Conservation (phyloP, 2,113 vertebrate species). For the Prolemur simus region DNA sequence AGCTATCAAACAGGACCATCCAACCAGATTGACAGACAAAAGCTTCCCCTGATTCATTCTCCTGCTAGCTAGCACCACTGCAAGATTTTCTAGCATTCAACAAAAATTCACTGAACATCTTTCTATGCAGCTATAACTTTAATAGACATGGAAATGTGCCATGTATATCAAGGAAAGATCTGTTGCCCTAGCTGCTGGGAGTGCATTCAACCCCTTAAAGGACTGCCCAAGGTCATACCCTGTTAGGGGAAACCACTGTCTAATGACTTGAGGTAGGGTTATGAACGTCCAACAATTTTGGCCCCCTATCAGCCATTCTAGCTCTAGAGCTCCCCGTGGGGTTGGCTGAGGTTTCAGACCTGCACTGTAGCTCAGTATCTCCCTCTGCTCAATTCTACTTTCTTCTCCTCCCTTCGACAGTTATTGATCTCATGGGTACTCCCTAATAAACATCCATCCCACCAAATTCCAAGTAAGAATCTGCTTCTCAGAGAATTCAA, state of each 20-base stretch:
- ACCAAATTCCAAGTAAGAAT: not conserved
- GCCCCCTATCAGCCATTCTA: not conserved
- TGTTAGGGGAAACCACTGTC: not conserved
- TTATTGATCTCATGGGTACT: not conserved
- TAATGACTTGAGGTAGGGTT: not conserved
- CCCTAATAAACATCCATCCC: not conserved
- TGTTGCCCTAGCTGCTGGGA: not conserved
- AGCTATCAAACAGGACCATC: not conserved
- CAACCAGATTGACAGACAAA: not conserved
- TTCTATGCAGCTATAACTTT: not conserved
- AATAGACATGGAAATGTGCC: not conserved
- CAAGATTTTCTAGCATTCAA: not conserved
- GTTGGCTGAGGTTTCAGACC: not conserved
- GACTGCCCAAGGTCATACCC: not conserved
- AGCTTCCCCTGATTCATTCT: not conserved
- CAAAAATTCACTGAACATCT: not conserved
- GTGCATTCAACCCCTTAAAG: not conserved
- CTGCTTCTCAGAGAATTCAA: not conserved
- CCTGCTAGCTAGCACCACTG: not conserved
- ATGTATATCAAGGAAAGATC: not conserved
- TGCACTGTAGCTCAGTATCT: not conserved
- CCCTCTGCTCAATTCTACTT: not conserved
- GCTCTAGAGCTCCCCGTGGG: not conserved
- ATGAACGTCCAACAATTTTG: not conserved
- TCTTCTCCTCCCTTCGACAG: not conserved